Evolutionary conservation across 2,113 vertebrate species (phyloP), one percentile per base, ranked within the genome.

Genomic region (Lampris incognitus): DNA sequence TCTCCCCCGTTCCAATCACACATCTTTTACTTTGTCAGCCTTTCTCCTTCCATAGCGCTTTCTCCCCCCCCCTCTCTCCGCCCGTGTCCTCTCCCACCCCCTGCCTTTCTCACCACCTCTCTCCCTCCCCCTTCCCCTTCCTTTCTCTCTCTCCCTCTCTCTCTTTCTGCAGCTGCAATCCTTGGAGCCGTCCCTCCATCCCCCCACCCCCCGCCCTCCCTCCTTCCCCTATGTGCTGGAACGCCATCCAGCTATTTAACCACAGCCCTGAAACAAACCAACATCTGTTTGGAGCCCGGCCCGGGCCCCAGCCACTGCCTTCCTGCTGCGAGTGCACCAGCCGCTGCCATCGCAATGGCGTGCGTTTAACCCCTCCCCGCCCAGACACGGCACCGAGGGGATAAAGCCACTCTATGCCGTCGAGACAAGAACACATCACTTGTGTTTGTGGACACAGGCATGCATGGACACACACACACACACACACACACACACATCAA

Each of bases 211-310:
- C 90, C 84, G 84, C 79, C 91, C 86, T 76, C 80, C 76, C 78
- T 89, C 91, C 89, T 91, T 85, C 93, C 94, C 93, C 89, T 86
- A 93, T 93, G 94, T 90, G 93, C 93, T 93, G 93, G 94, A 95
- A 94, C 92, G 82, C 91, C 91, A 93, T 94, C 95, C 95, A 96
- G 94, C 95, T 95, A 95, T 95, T 95, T 95, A 96, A 96, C 94
- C 92, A 68, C 94, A 95, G 92, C 94, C 93, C 94, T 89, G 93
- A 95, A 96, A 96, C 95, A 96, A 96, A 96, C 92, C 93, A 95
- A 96, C 96, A 97, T 96, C 96, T 96, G 96, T 96, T 96, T 96
- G 95, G 95, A 96, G 94, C 90, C 90, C 69, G 78, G 93, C 94
- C 93, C 92, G 89, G 92, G 92, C 92, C 24, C 92, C 91, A 81